Evolutionary conservation across 2,888 invertebrate species (phyloP).

Genomic region (Cephus pulcher): DNA sequence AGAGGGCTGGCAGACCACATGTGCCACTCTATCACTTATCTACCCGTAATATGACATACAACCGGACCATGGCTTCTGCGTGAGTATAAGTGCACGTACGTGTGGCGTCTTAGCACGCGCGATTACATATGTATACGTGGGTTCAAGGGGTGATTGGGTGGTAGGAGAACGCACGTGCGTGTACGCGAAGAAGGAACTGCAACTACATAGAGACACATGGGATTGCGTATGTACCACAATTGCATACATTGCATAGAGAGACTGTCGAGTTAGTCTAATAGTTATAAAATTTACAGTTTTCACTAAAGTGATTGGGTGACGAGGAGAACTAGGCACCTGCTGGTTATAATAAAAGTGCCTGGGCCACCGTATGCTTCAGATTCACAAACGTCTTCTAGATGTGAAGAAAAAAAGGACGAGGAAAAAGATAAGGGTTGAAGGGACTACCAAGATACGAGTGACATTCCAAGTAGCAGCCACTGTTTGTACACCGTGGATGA

Average conservation of each 20-base stretch:
- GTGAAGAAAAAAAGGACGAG: slow-evolving; percentile 13
- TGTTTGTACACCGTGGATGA: neutral
- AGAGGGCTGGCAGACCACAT: slow-evolving; percentile 64
- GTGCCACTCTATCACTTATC: slow-evolving; percentile 62
- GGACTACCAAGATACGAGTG: neutral
- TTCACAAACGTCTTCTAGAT: neutral
- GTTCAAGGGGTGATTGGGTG: slow-evolving; percentile 26
- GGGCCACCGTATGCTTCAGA: neutral
- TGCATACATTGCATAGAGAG: neutral
- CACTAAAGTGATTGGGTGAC: neutral
- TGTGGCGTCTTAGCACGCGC: slow-evolving; percentile 10
- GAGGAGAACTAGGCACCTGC: neutral
- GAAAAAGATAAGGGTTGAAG: slow-evolving; percentile 15
- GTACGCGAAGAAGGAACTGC: neutral
- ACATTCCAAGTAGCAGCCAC: neutral
- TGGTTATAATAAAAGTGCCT: neutral
- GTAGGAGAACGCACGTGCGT: slow-evolving; percentile 24
- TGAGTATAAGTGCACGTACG: slow-evolving; percentile 5
- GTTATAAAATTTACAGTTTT: neutral
- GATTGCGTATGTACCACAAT: neutral
- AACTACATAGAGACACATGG: neutral
- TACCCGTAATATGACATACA: slow-evolving; percentile 56
- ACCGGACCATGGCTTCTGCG: slow-evolving; percentile 34
- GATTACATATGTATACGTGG: slow-evolving; percentile 29
- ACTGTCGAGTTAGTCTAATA: neutral